Conservation (phyloP, 2,797 vertebrate species). For the Geotrypetes seraphini region DNA sequence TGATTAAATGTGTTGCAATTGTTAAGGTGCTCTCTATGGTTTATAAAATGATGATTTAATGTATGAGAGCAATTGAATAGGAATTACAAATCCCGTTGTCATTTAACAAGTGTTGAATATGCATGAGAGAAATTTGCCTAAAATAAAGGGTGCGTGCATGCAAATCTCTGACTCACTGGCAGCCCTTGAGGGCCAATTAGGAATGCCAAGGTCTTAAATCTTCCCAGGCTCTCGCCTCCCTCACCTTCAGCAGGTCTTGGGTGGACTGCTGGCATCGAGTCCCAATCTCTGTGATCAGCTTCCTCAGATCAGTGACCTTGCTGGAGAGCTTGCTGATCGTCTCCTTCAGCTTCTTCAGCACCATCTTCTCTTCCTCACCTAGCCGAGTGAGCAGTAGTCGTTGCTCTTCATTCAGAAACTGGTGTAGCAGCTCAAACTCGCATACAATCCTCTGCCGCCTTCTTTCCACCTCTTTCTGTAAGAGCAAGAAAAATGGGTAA, state of each 20-base stretch:
- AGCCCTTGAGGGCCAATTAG: no score
- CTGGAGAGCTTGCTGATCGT: constrained; percentile 26
- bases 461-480: constrained; percentile 48
- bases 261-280: constrained; percentile 48
- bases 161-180: no score
- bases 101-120: no score
- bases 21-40: no score
- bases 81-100: no score
- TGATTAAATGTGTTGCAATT: no score
- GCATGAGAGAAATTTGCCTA: no score
- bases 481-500: background rate
- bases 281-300: constrained; percentile 41
- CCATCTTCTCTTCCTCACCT: constrained; percentile 39
- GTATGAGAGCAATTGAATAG: no score
- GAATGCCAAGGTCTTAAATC: no score
- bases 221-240: no score
- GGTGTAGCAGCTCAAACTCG: constrained; percentile 45
- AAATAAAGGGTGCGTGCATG: no score
- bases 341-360: constrained; percentile 26
- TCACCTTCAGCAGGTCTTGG: constrained; percentile 46
- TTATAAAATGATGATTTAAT: no score
- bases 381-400: constrained; percentile 41
- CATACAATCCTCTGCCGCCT: constrained; percentile 48
- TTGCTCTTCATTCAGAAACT: constrained; percentile 51
- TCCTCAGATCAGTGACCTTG: constrained; percentile 32